Conservation (phyloP, 2,797 vertebrate genomes). For the Varecia variegata region DNA sequence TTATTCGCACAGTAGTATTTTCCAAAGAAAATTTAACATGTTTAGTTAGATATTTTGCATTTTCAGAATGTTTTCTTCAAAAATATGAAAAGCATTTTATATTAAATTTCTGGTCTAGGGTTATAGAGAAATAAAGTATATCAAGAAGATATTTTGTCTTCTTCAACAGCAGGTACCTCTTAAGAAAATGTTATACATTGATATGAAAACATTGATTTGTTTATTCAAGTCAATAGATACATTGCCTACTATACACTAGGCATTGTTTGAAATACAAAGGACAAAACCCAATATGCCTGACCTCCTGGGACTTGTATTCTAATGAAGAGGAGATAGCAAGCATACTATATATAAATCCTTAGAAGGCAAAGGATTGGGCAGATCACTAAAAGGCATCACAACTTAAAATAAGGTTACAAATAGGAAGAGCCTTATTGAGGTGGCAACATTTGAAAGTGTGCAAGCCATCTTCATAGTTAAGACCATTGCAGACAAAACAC, state of each 20-base stretch:
- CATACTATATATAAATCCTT: background rate
- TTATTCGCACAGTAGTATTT: constrained; percentile 30
- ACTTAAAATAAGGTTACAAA: background rate
- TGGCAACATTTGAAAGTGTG: background rate
- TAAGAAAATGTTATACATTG: background rate
- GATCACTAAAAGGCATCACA: background rate
- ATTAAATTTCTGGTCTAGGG: background rate
- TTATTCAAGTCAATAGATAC: background rate
- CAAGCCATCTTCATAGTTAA: background rate
- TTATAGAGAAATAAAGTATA: background rate
- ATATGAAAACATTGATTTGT: background rate
- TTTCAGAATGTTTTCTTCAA: constrained; percentile 33
- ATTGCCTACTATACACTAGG: background rate
- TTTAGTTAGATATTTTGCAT: background rate
- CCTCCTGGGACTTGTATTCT: background rate
- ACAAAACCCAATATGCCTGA: background rate
- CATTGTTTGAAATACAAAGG: background rate
- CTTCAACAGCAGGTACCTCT: background rate
- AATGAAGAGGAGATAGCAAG: background rate
- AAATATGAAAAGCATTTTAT: background rate
- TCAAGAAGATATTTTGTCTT: background rate
- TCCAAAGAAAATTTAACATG: background rate
- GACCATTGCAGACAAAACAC: background rate
- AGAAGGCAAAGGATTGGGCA: background rate
- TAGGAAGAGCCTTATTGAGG: background rate